Conservation (phyloP, 1,140 invertebrate genomes). For the Caenorhabditis remanei region DNA sequence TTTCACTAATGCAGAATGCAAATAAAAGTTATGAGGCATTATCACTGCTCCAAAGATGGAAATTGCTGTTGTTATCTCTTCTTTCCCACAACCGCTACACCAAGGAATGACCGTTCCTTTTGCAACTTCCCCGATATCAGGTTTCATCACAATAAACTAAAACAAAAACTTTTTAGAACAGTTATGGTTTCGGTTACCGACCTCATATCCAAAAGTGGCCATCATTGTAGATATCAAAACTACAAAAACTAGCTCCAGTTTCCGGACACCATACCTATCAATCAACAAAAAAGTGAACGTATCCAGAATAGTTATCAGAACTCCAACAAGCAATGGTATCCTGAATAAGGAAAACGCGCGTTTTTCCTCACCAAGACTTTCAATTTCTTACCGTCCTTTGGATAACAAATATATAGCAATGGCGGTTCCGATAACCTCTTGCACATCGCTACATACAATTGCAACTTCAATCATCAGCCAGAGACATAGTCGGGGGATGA, state of each 20-base stretch:
- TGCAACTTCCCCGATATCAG: slow-evolving; percentile 82
- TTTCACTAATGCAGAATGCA: slow-evolving; percentile 92
- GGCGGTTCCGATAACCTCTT: slow-evolving; percentile 81
- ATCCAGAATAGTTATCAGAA: slow-evolving; percentile 89
- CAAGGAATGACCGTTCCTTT: slow-evolving; percentile 88
- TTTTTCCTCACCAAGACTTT: not conserved
- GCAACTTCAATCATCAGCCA: slow-evolving; percentile 95
- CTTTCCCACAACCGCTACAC: slow-evolving; percentile 84
- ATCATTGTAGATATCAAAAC: slow-evolving; percentile 20
- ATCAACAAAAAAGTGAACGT: slow-evolving; percentile 93
- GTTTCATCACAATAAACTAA: slow-evolving; percentile 75
- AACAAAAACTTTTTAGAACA: not conserved
- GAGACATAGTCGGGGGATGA: slow-evolving; percentile 85
- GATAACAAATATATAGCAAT: slow-evolving; percentile 91
- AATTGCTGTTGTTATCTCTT: slow-evolving; percentile 86
- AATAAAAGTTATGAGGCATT: slow-evolving; percentile 93
- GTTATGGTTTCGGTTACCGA: not conserved
- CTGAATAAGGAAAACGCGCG: slow-evolving; percentile 80
- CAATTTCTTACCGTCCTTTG: slow-evolving; percentile 83
- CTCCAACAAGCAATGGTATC: slow-evolving; percentile 88
- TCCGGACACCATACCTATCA: slow-evolving; percentile 90
- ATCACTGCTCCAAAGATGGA: slow-evolving; percentile 91
- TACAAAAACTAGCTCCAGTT: slow-evolving; percentile 82
- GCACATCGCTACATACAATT: slow-evolving; percentile 93
- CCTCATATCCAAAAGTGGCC: slow-evolving; percentile 2